These are phyloP conservation scores for Oligia strigilis DNA, from an alignment of 2,888 invertebrate genomes.

Conservation along the genomic window DNA sequence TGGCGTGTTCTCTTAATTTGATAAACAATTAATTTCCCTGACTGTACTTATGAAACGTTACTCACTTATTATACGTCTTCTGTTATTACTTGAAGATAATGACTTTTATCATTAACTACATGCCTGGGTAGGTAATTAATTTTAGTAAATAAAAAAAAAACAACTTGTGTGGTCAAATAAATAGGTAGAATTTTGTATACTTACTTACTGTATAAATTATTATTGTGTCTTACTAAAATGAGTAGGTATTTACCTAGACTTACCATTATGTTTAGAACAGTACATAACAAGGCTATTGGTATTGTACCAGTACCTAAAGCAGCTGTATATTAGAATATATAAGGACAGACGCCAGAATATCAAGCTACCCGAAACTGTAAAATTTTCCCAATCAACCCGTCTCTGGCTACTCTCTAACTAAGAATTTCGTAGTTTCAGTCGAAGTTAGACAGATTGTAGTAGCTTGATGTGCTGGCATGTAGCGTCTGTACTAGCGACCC, in stretches of 20 bases:
- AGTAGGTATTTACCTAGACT: no score
- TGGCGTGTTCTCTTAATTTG: not conserved
- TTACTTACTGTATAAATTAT: not conserved
- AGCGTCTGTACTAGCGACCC: no score
- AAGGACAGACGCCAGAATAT: no score
- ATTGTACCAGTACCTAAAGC: not conserved
- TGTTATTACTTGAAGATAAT: not conserved
- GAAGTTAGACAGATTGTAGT: no score
- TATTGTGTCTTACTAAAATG: no score
- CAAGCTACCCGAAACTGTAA: no score
- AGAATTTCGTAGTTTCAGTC: no score
- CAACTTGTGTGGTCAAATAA: not conserved
- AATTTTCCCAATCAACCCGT: no score
- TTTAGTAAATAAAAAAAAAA: not conserved
- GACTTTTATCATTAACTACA: not conserved
- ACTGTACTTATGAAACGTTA: not conserved
- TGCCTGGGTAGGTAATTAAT: not conserved
- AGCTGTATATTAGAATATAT: no score
- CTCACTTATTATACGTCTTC: no score
- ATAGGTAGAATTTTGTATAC: not conserved
- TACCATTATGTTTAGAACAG: not conserved
- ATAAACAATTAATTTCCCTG: not conserved
- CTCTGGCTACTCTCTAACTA: no score
- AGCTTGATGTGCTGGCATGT: no score
- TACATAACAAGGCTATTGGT: not conserved